These are phyloP conservation scores for Pungitius pungitius DNA, from an alignment of 2,113 vertebrate species.

Conservation along the genomic window DNA sequence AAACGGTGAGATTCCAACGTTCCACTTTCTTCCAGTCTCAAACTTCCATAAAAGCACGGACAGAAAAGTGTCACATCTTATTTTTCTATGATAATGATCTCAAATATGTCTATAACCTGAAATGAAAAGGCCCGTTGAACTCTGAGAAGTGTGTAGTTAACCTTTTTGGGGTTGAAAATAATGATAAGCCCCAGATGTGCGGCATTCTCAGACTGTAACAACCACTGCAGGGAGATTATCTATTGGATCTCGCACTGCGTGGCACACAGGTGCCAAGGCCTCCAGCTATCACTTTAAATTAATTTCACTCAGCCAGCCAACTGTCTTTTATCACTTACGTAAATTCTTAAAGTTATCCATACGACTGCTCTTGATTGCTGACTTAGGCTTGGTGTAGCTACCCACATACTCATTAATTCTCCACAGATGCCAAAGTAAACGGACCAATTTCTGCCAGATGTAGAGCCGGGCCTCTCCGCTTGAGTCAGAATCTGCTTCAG, in stretches of 20 bases:
- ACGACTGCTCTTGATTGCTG: conserved; percentile 40
- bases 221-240: conserved; percentile 18
- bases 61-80: background rate
- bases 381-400: conserved; percentile 46
- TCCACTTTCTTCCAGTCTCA: background rate
- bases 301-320: conserved; percentile 33
- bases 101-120: background rate
- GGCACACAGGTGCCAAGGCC: conserved; percentile 56
- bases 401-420: conserved; percentile 55
- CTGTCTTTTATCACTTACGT: conserved; percentile 51
- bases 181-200: conserved; percentile 48
- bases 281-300: conserved; percentile 45
- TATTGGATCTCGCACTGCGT: conserved; percentile 8
- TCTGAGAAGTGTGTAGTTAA: background rate
- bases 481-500: conserved; percentile 18
- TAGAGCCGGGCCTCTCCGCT: conserved; percentile 12
- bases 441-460: conserved; percentile 53
- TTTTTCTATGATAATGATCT: background rate
- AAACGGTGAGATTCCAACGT: conserved; percentile 20
- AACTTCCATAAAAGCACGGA: background rate
- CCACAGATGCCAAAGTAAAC: conserved; percentile 56
- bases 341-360: conserved; percentile 49
- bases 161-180: conserved; percentile 18
- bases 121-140: background rate
- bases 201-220: conserved; percentile 36